These are phyloP conservation scores for Drosophila tristis DNA, from an alignment of 1,140 invertebrate genomes.

Conservation along the genomic window DNA sequence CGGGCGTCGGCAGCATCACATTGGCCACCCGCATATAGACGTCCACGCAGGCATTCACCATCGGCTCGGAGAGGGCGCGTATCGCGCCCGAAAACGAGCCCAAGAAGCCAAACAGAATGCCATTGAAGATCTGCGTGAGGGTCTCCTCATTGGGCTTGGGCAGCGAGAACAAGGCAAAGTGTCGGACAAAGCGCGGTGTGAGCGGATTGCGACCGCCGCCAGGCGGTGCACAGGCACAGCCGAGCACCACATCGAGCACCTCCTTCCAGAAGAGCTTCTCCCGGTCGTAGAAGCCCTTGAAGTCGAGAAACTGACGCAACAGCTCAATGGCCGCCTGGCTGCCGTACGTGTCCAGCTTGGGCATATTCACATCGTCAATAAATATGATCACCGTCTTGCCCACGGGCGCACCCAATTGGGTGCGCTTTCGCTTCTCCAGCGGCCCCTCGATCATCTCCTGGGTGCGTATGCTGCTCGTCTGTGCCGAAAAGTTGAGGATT, in stretches of 20 bases:
- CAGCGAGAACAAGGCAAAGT: conserved; percentile 92
- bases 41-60: conserved; percentile 92
- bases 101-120: conserved; percentile 87
- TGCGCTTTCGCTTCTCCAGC: conserved; percentile 92
- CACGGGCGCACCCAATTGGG: conserved; percentile 92
- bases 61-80: conserved; percentile 88
- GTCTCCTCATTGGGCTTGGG: conserved; percentile 90
- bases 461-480: conserved; percentile 92
- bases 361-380: conserved; percentile 98
- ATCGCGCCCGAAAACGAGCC: conserved; percentile 90
- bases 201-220: conserved; percentile 94
- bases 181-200: conserved; percentile 92
- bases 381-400: conserved; percentile 90
- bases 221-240: conserved; percentile 93
- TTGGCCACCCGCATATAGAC: conserved; percentile 91
- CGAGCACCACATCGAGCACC: conserved; percentile 93
- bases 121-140: conserved; percentile 92
- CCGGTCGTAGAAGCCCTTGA: conserved; percentile 92
- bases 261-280: conserved; percentile 94
- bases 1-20: conserved; percentile 93
- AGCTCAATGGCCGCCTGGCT: conserved; percentile 96
- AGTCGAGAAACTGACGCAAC: conserved; percentile 92
- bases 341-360: conserved; percentile 92
- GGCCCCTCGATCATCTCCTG: conserved; percentile 92
- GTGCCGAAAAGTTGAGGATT: conserved; percentile 94